phyloP scores from a whole-genome alignment of 2,797 vertebrate species.

The Siniperca scherzeri region DNA sequence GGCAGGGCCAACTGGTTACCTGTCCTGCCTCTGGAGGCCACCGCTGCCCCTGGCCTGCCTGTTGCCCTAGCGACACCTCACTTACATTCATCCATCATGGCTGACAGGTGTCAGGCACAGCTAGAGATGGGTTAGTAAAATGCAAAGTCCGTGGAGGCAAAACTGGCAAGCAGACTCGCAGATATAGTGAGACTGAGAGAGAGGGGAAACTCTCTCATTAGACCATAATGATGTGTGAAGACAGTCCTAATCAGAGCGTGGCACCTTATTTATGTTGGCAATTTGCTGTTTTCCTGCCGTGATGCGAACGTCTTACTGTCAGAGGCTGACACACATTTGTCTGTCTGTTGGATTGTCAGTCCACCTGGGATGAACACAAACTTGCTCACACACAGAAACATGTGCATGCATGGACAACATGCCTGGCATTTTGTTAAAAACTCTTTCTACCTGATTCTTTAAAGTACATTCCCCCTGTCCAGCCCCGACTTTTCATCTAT shows the following conservation, averaged over 20 bases:
- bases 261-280: slow-evolving; percentile 88
- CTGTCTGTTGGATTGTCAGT: slow-evolving; percentile 57
- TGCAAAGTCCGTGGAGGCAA: slow-evolving; percentile 60
- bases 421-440: slow-evolving; percentile 26
- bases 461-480: not conserved
- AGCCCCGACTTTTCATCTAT: not conserved
- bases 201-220: slow-evolving; percentile 83
- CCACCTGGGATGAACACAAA: slow-evolving; percentile 20
- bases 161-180: slow-evolving; percentile 42
- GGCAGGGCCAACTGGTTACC: slow-evolving; percentile 68
- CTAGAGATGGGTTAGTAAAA: slow-evolving; percentile 64
- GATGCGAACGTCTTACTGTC: slow-evolving; percentile 78
- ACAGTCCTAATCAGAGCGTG: slow-evolving; percentile 85
- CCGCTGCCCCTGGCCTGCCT: slow-evolving; percentile 66
- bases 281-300: slow-evolving; percentile 83
- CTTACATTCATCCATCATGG: slow-evolving; percentile 83
- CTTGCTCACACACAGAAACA: not conserved
- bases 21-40: slow-evolving; percentile 71
- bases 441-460: slow-evolving; percentile 2
- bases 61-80: slow-evolving; percentile 74
- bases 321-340: slow-evolving; percentile 69
- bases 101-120: slow-evolving; percentile 79
- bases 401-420: slow-evolving; percentile 8
- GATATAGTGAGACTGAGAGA: slow-evolving; percentile 54
- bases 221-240: slow-evolving; percentile 87